Evolutionary conservation across 2,113 vertebrate genomes (phyloP), one percentile per base, ranked within the genome.

Genomic region (Triplophysa dalaica): DNA sequence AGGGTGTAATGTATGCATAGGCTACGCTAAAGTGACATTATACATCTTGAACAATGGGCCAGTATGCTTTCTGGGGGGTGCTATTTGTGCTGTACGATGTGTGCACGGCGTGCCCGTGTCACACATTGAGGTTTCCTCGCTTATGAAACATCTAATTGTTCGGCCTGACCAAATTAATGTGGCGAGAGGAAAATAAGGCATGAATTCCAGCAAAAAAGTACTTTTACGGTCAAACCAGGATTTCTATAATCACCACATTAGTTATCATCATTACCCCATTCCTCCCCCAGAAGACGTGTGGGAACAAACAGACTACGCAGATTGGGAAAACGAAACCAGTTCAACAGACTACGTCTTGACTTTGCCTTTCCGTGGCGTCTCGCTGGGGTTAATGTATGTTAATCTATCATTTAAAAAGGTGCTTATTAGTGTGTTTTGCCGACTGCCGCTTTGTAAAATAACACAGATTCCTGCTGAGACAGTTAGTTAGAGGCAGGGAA

Each of bases 341-440:
- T 22, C 54, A 79, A 63, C 43, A 45, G 61, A 29, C 56, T 38
- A 66, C 75, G 50, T 6, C 29, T 62, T 52, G 75, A 38, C 70
- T 80, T 79, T 78, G 72, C 45, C 65, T 81, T 81, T 33, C 75
- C 68, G 21, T 64, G 76, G 65, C 61, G 56, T 73, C 38, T 69
- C 77, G 8, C 52, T 70, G 74, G 69, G 83, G 76, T 79, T 86
- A 84, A 82, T 7, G 66, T 82, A 73, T 85, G 86, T 86, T 89
- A 88, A 94, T 93, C 91, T 89, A 94, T 95, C 93, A 93, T 94
- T 95, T 93, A 94, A 94, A 90, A 91, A 92, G 90, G 88, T 91
- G 84, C 91, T 94, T 91, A 91, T 93, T 94, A 93, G 87, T 63
- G 77, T 82, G 86, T 86, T 78, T 89, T 90, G 86, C 85, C 90